A percentile compares a stretch with the other conserved stretches of the same genome.
Conservation (phyloP, 2,797 vertebrate genomes). For the Tapera naevia region DNA sequence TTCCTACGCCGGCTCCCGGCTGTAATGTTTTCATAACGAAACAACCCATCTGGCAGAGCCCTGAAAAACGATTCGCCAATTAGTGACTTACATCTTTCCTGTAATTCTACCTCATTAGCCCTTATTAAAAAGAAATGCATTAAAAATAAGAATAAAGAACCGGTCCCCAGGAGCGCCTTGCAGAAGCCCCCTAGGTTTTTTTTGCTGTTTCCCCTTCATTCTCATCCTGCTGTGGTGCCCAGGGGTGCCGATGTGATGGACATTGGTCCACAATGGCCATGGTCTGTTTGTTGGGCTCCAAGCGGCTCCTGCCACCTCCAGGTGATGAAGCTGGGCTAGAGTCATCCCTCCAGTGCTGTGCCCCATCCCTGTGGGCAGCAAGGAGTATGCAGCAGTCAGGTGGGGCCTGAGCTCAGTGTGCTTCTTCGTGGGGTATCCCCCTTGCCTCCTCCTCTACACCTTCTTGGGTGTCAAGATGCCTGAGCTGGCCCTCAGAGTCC, state of each 20-base stretch:
- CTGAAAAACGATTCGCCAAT: slow-evolving; percentile 30
- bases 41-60: slow-evolving; percentile 25
- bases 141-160: neutral
- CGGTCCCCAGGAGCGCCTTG: neutral
- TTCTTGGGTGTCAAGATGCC: neutral
- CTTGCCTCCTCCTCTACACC: too few relatives aligned
- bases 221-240: fast-evolving
- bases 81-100: slow-evolving; percentile 61
- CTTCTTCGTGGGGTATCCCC: fast-evolving
- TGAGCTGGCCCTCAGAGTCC: neutral
- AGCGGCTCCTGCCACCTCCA: neutral
- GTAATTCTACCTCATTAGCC: slow-evolving; percentile 26
- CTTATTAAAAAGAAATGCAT: neutral
- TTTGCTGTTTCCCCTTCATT: neutral
- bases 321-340: neutral
- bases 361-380: neutral
- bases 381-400: neutral
- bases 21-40: slow-evolving; percentile 61
- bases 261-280: fast-evolving
- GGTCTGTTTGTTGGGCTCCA: neutral
- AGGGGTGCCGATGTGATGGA: fast-evolving
- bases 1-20: slow-evolving; percentile 25
- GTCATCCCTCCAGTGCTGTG: neutral
- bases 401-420: fast-evolving
- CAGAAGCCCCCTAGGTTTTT: neutral